Evolutionary conservation across 2,888 invertebrate genomes (phyloP).

Genomic region (Drosophila sordidula): DNA sequence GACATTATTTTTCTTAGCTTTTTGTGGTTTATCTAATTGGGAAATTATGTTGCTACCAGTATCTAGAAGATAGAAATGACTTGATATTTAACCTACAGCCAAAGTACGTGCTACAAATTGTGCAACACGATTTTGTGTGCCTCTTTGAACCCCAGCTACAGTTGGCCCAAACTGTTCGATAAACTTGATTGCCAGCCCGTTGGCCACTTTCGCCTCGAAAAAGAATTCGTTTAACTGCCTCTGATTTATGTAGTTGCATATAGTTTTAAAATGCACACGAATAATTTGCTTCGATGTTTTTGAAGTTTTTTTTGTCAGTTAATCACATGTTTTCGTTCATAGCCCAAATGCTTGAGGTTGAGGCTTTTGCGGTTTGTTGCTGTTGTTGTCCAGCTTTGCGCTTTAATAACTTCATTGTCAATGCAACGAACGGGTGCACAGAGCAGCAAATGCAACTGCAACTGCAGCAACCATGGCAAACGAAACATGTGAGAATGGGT

Average conservation of each 20-base stretch:
- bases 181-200: constrained; percentile 1
- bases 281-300: constrained; percentile 34
- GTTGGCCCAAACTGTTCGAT: not conserved
- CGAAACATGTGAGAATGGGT: constrained; percentile 6
- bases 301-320: constrained; percentile 32
- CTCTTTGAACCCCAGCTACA: constrained; percentile 1
- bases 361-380: constrained; percentile 52
- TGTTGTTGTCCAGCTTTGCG: constrained; percentile 57
- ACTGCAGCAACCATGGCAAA: constrained; percentile 23
- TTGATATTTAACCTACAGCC: constrained; percentile 28
- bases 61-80: constrained; percentile 30
- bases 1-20: constrained; percentile 9
- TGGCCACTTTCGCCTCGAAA: constrained; percentile 44
- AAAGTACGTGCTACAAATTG: constrained; percentile 46
- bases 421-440: constrained; percentile 67
- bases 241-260: constrained; percentile 45
- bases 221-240: constrained; percentile 18
- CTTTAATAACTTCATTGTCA: constrained; percentile 81
- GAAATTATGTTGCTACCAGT: constrained; percentile 50
- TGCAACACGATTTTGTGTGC: constrained; percentile 14
- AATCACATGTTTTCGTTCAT: constrained; percentile 61
- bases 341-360: constrained; percentile 43
- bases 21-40: constrained; percentile 65
- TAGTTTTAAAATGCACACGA: constrained; percentile 37
- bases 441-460: constrained; percentile 17